Conservation (phyloP, 2,797 vertebrate species). For the Picus viridis region DNA sequence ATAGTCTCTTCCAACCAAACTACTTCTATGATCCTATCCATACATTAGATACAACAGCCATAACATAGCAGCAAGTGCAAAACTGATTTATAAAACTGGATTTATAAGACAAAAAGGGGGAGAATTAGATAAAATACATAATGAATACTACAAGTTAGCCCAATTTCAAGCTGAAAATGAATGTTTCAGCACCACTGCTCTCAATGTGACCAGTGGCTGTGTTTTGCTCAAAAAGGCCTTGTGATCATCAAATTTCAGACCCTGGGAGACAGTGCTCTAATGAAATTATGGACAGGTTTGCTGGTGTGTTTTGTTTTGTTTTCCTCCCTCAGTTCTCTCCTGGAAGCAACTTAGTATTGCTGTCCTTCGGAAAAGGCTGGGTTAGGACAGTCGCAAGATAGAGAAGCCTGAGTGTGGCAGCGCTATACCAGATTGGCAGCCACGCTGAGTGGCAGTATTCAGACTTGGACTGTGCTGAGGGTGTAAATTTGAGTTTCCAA, state of each 20-base stretch:
- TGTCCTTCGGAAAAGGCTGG: not conserved
- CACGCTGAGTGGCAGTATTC: not conserved
- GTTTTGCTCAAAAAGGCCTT: not conserved
- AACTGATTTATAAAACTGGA: not conserved
- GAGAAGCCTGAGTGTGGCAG: not conserved
- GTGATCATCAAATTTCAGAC: not conserved
- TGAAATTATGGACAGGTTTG: not conserved
- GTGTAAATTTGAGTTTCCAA: slow-evolving; percentile 11
- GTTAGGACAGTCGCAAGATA: slow-evolving; percentile 14
- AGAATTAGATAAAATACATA: not conserved
- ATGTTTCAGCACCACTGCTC: not conserved
- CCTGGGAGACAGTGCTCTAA: not conserved
- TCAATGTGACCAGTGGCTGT: not conserved
- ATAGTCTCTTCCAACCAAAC: no score
- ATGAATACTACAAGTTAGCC: not conserved
- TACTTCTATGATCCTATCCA: no score
- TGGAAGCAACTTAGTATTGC: not conserved
- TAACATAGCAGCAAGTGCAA: not conserved
- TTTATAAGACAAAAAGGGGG: not conserved
- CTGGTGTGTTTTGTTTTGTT: no score
- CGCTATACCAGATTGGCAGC: not conserved
- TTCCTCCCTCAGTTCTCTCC: accelerated
- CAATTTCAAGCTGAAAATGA: not conserved
- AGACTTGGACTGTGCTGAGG: not conserved
- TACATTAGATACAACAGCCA: not conserved